Conservation (phyloP, 1,140 invertebrate species). For the Zeugodacus cucurbitae region DNA sequence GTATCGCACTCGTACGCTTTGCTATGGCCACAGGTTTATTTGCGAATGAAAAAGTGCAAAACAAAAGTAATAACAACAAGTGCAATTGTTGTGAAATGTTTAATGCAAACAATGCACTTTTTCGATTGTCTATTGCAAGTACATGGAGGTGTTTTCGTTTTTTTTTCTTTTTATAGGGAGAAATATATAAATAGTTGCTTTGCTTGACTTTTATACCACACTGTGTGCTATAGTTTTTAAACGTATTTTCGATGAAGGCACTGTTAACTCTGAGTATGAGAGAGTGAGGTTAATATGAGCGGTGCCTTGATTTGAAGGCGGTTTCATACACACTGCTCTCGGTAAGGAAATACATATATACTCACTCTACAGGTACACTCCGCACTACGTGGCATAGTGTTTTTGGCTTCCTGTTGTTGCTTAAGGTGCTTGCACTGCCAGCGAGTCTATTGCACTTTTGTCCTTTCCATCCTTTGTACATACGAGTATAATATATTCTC, state of each 20-base stretch:
- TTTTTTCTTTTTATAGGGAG: background rate
- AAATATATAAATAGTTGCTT: background rate
- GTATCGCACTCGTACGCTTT: background rate
- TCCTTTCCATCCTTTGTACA: background rate
- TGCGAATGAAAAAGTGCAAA: background rate
- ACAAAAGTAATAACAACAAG: slow-evolving; percentile 34
- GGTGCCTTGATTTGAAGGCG: background rate
- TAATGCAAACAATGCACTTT: slow-evolving; percentile 41
- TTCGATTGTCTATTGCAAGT: background rate
- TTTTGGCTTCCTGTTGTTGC: background rate
- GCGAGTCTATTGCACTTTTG: slow-evolving; percentile 21
- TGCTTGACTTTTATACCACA: background rate
- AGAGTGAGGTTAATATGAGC: background rate
- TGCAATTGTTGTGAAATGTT: slow-evolving; percentile 35
- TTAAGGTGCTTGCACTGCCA: background rate
- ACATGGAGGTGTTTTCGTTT: background rate
- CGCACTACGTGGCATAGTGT: background rate
- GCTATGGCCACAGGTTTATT: slow-evolving; percentile 3
- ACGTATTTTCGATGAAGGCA: background rate
- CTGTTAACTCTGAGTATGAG: background rate
- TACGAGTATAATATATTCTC: background rate
- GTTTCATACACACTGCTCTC: background rate
- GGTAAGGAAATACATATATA: background rate
- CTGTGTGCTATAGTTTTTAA: background rate
- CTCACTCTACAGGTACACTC: background rate